Evolutionary conservation across 2,888 invertebrate genomes (phyloP).

Genomic region (Lasioglossum villosulum): DNA sequence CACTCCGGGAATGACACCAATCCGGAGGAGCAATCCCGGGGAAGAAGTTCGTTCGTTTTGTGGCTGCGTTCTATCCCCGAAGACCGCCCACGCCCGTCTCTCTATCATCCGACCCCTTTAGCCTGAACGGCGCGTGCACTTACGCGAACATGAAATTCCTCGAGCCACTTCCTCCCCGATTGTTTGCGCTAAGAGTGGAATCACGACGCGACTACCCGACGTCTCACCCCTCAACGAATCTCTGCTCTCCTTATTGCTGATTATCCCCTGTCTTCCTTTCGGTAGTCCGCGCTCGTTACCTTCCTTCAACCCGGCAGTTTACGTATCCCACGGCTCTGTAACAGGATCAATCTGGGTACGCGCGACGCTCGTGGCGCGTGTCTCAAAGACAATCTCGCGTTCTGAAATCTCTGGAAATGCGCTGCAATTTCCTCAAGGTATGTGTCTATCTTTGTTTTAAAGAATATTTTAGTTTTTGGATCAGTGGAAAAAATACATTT

Average conservation of each 20-base stretch:
- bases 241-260: conserved; percentile 21
- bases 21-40: conserved; percentile 11
- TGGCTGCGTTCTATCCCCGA: background rate
- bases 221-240: background rate
- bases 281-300: conserved; percentile 11
- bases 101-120: conserved; percentile 17
- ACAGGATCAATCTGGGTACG: conserved; percentile 6
- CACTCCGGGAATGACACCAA: background rate
- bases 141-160: conserved; percentile 48
- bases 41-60: conserved; percentile 41
- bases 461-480: too few species aligned
- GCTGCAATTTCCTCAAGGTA: too few species aligned
- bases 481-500: too few species aligned
- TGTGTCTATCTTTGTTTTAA: too few species aligned
- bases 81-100: conserved; percentile 2
- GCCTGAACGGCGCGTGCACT: conserved; percentile 34
- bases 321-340: background rate
- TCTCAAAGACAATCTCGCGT: background rate
- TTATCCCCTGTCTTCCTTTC: conserved; percentile 29
- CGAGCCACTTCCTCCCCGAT: conserved; percentile 42
- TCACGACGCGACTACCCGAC: background rate
- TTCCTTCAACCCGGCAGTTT: background rate
- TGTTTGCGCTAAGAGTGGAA: conserved; percentile 51
- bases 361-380: background rate
- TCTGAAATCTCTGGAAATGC: background rate